A percentile compares a stretch with the other conserved stretches of the same genome.
Conservation (phyloP, 2,113 vertebrate genomes). For the Psettodes erumei region DNA sequence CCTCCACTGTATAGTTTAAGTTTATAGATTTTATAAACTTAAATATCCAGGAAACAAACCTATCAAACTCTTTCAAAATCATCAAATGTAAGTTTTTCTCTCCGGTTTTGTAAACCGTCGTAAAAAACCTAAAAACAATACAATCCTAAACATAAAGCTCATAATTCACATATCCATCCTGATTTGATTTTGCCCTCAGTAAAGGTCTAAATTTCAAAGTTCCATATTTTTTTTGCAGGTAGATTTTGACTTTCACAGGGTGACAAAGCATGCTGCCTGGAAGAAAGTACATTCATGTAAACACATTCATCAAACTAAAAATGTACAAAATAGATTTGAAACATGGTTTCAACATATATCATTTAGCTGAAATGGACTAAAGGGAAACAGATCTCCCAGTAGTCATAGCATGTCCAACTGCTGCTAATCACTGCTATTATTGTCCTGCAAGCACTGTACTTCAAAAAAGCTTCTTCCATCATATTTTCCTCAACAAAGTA, state of each 20-base stretch:
- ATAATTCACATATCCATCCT: background rate
- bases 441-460: background rate
- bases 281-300: background rate
- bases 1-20: conserved; percentile 18
- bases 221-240: background rate
- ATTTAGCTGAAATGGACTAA: background rate
- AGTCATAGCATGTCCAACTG: conserved; percentile 9
- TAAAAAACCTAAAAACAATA: too few relatives aligned
- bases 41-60: conserved; percentile 19
- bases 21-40: too few relatives aligned
- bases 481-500: conserved; percentile 33
- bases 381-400: background rate
- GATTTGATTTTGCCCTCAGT: background rate
- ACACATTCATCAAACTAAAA: background rate
- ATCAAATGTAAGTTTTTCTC: conserved; percentile 11
- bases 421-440: conserved; percentile 10
- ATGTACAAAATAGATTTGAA: background rate
- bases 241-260: background rate
- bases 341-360: background rate
- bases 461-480: conserved; percentile 26
- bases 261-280: background rate
- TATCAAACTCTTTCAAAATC: conserved; percentile 9
- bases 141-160: too few relatives aligned
- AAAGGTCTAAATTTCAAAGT: too few relatives aligned
- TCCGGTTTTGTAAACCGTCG: background rate